A percentile compares a stretch with the other conserved stretches of the same genome.
These are phyloP conservation scores for Orthosia gothica DNA, from an alignment of 2,888 invertebrate genomes.

Conservation along the genomic window DNA sequence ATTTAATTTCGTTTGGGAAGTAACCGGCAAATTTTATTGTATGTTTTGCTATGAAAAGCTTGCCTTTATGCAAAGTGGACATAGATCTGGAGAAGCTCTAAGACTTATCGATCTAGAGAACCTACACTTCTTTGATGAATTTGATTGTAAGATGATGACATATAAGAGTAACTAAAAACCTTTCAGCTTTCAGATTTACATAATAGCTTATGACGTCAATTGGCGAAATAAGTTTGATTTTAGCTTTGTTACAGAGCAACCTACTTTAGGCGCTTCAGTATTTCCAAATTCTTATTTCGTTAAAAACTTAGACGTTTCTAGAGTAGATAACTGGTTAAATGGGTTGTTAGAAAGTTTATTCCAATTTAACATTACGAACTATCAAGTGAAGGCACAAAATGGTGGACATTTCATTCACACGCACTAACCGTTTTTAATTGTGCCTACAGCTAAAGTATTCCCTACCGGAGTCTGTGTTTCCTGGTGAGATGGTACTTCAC, in stretches of 20 bases:
- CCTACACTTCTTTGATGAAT: background rate
- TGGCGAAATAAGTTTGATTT: background rate
- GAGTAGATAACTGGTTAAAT: background rate
- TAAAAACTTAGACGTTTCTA: slow-evolving; percentile 3
- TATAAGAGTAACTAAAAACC: background rate
- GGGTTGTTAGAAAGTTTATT: background rate
- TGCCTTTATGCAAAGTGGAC: too few relatives aligned
- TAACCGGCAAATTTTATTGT: too few relatives aligned
- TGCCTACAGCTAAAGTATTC: too few relatives aligned
- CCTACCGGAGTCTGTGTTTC: too few relatives aligned
- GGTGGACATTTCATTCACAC: too few relatives aligned
- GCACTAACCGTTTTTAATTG: too few relatives aligned
- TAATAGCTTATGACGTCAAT: background rate
- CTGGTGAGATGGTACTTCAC: too few relatives aligned
- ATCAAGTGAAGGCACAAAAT: background rate
- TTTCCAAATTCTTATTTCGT: slow-evolving; percentile 6
- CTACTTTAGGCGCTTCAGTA: background rate
- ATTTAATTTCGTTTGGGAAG: too few relatives aligned
- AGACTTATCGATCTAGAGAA: too few relatives aligned
- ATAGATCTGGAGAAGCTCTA: too few relatives aligned
- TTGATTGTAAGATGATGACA: background rate
- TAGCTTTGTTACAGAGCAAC: background rate
- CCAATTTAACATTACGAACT: background rate
- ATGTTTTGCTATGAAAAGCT: too few relatives aligned
- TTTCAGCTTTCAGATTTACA: background rate